Evolutionary conservation across 2,888 invertebrate genomes (phyloP), one percentile per base, ranked within the genome.

Genomic region (Athetis lepigone): DNA sequence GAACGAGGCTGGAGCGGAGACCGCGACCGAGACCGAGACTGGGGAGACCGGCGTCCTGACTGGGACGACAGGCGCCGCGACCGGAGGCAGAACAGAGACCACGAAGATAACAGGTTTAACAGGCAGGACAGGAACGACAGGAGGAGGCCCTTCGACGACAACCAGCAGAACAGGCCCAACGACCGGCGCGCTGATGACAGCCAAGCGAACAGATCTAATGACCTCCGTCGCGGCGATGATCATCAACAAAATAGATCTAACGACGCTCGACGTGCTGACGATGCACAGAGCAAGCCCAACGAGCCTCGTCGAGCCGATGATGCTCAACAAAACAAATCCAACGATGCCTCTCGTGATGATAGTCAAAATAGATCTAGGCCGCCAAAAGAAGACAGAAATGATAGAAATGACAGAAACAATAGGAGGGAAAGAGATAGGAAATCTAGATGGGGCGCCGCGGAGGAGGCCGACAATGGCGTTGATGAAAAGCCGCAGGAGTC

Each of bases 391-490:
- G 77, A 77, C 21, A 59, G 56, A 56, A 62, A 27, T 39, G 56
- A 67, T 33, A 61, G 18, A 50, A 56, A 11, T n/a, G 75, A 75
- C 19, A 64, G 69, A n/a, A 73, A 58, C 21, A 52, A 19, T 4
- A 83, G 88, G 42, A 84, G 89, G 52, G 92, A 93, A 16, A 92
- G 89, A 70, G 94, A 94, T 61, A 88, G 94, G 29, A 94, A 93
- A 60, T 94, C 94, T 2, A 85, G 94, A 36, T 94, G 94, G 94
- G 94, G 94, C 0, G 92, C 91, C 2, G 89, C 92, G 0, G 92
- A 92, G 2, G 92, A 91, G 45, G n/a, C 51, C 0, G 78, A 75
- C 33, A 54, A 56, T 6, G 39, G 16, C 1, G 64, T 58, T n/a
- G 56, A 8, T 19, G 70, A 66, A 2, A 62, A 61, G 47, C 54